These are phyloP conservation scores for Bubalus kerabau DNA, from an alignment of 2,113 vertebrate genomes.

Conservation along the genomic window DNA sequence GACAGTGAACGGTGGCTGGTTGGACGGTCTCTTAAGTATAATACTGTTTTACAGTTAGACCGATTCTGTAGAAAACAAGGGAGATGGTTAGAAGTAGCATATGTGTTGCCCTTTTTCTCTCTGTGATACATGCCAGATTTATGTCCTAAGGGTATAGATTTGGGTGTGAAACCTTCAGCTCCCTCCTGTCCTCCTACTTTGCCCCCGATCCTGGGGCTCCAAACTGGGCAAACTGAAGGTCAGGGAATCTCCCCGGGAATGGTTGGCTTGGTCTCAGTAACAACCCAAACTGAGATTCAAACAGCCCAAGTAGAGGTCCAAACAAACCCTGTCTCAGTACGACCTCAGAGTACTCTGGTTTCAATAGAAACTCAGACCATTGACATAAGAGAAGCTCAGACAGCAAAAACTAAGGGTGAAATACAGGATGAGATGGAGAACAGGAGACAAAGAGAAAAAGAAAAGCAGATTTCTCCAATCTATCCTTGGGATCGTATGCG, in stretches of 20 bases:
- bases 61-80: neutral
- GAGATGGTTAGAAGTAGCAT: neutral
- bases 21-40: neutral
- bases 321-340: neutral
- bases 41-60: neutral
- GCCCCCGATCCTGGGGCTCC: neutral
- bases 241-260: neutral
- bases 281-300: neutral
- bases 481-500: fast-evolving
- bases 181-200: neutral
- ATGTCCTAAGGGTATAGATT: neutral
- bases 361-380: neutral
- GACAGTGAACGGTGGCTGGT: fast-evolving
- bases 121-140: neutral
- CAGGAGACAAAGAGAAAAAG: neutral
- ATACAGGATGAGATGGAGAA: neutral
- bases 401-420: neutral
- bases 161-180: neutral
- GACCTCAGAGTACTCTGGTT: neutral
- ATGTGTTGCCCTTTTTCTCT: neutral
- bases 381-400: neutral
- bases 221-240: neutral
- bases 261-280: neutral
- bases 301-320: neutral
- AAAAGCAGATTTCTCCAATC: neutral